Evolutionary conservation across 2,888 invertebrate genomes (phyloP).

Genomic region (Ditylenchus weischeri): DNA sequence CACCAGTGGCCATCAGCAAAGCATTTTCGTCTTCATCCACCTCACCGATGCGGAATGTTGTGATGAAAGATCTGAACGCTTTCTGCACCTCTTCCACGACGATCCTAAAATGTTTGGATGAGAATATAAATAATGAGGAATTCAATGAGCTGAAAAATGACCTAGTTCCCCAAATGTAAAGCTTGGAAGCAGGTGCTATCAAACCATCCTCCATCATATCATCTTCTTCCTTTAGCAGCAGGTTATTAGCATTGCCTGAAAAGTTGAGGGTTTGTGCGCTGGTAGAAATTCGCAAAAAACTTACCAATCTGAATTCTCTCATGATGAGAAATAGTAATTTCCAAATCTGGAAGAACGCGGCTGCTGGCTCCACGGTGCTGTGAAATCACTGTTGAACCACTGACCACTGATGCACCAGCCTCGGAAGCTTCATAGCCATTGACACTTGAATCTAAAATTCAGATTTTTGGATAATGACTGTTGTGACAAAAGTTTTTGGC

Average conservation of each 20-base stretch:
- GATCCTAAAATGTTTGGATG: slow-evolving; percentile 66
- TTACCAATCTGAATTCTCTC: no score
- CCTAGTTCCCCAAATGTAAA: slow-evolving; percentile 67
- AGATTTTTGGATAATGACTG: background rate
- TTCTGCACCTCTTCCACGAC: slow-evolving; percentile 85
- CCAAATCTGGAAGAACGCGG: slow-evolving; percentile 46
- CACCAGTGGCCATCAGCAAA: slow-evolving; percentile 62
- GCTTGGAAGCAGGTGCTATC: slow-evolving; percentile 22
- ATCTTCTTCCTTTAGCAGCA: background rate
- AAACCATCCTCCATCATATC: slow-evolving; percentile 10
- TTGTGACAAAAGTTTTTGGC: background rate
- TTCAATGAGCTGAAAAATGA: no score
- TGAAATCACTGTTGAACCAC: slow-evolving; percentile 18
- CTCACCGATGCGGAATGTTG: slow-evolving; percentile 21
- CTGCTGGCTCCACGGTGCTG: slow-evolving; percentile 12
- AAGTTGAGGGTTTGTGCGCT: slow-evolving; percentile 11
- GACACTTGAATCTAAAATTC: slow-evolving; percentile 12
- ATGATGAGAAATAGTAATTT: slow-evolving; percentile 43
- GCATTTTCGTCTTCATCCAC: slow-evolving; percentile 56
- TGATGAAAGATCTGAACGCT: slow-evolving; percentile 81
- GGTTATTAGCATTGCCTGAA: slow-evolving; percentile 20
- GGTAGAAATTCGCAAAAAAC: no score
- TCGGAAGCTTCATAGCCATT: slow-evolving; percentile 37
- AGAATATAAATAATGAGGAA: no score
- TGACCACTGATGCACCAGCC: slow-evolving; percentile 37